Percentiles rank a stretch among this genome's conserved stretches.
These are phyloP conservation scores for Eledona agricola DNA, from an alignment of 2,888 invertebrate species.

Conservation along the genomic window DNA sequence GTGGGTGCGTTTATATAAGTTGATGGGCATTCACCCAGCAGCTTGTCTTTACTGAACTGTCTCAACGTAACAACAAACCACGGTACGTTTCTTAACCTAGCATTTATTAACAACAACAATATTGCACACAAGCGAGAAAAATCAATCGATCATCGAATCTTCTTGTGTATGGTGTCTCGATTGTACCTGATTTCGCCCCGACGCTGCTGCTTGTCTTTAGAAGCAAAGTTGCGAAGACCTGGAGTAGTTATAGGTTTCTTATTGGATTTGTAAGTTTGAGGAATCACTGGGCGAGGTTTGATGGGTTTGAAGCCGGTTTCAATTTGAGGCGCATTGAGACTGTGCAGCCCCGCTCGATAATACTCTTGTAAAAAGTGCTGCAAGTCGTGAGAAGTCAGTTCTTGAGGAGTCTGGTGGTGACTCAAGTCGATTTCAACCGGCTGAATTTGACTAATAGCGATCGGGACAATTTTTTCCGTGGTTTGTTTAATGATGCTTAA, in stretches of 20 bases:
- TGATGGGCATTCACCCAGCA: too few species aligned
- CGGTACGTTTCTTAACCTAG: too few species aligned
- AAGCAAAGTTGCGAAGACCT: slow-evolving; percentile 63
- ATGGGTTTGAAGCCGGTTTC: slow-evolving; percentile 54
- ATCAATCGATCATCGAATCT: background rate
- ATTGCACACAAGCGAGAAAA: too few species aligned
- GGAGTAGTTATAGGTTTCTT: slow-evolving; percentile 63
- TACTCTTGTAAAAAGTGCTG: slow-evolving; percentile 47
- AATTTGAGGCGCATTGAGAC: slow-evolving; percentile 40
- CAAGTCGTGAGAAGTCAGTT: slow-evolving; percentile 49
- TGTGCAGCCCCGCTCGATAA: slow-evolving; percentile 41
- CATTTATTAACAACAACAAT: background rate
- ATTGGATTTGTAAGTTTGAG: slow-evolving; percentile 55
- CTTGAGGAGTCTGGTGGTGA: slow-evolving; percentile 40
- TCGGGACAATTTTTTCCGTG: slow-evolving; percentile 48
- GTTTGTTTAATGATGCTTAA: slow-evolving; percentile 46
- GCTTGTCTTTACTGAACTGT: too few species aligned
- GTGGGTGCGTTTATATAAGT: too few species aligned
- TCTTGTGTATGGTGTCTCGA: slow-evolving; percentile 1
- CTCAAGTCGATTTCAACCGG: slow-evolving; percentile 52
- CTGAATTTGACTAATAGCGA: slow-evolving; percentile 50
- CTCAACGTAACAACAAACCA: too few species aligned
- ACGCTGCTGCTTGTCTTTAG: slow-evolving; percentile 37
- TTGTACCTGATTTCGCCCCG: slow-evolving; percentile 4
- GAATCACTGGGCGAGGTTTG: slow-evolving; percentile 42